These are phyloP conservation scores for Neoitamus cyanurus DNA, from an alignment of 2,888 invertebrate genomes.

Conservation along the genomic window DNA sequence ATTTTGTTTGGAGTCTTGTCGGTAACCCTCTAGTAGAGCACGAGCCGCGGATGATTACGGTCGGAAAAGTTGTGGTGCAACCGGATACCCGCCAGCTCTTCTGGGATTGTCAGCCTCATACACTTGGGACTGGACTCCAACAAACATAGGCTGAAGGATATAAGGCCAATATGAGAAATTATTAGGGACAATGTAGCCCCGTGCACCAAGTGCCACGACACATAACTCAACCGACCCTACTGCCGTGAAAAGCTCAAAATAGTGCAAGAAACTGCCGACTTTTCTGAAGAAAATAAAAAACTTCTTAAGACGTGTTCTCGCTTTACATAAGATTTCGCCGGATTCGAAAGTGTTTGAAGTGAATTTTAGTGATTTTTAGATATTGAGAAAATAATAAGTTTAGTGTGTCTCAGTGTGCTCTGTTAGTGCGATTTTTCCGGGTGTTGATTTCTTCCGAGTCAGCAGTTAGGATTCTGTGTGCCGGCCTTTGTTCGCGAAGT, in stretches of 20 bases:
- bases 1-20: constrained; percentile 33
- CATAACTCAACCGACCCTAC: background rate
- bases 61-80: constrained; percentile 54
- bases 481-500: background rate
- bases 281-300: background rate
- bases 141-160: background rate
- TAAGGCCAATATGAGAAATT: constrained; percentile 15
- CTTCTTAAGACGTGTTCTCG: background rate
- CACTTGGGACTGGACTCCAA: constrained; percentile 2
- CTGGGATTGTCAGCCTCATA: constrained; percentile 2
- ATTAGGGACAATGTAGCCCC: constrained; percentile 25
- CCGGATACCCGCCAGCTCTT: background rate
- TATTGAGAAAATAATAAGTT: background rate
- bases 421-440: background rate
- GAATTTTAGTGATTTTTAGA: background rate
- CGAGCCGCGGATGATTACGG: constrained; percentile 66
- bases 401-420: background rate
- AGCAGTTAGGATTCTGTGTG: background rate
- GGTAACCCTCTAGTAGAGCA: constrained; percentile 62
- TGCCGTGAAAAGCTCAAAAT: constrained; percentile 32
- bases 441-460: background rate
- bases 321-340: background rate
- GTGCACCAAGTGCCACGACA: background rate
- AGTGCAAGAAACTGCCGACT: constrained; percentile 18
- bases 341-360: background rate